Percentiles rank a stretch among this genome's conserved stretches.
phyloP scores from a whole-genome alignment of 2,797 vertebrate species.

The Danio kyathit region DNA sequence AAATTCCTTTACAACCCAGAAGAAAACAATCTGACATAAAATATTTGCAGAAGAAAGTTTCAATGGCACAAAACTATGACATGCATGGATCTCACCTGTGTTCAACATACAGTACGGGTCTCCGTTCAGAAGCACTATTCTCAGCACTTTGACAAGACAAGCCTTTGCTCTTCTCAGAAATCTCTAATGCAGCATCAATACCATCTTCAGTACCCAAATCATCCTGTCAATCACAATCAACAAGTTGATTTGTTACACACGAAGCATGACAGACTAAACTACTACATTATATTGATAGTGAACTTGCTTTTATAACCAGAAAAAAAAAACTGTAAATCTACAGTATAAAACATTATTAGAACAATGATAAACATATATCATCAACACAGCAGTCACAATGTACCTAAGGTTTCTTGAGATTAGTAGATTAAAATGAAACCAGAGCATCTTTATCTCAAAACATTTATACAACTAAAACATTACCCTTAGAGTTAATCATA shows the following conservation, averaged over 20 bases:
- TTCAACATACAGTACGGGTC: conserved; percentile 88
- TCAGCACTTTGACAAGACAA: conserved; percentile 76
- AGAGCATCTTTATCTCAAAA: too few species aligned
- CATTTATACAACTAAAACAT: too few species aligned
- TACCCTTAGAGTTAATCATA: too few species aligned
- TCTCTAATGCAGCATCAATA: conserved; percentile 88
- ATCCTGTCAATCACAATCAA: conserved; percentile 60
- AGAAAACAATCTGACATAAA: conserved; percentile 19
- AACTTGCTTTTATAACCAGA: too few species aligned
- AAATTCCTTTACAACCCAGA: conserved; percentile 83
- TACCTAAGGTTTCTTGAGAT: too few species aligned
- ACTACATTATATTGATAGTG: too few species aligned
- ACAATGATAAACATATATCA: too few species aligned
- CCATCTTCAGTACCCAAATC: conserved; percentile 79
- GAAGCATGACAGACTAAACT: not conserved
- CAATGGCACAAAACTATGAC: not conserved
- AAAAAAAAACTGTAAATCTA: too few species aligned
- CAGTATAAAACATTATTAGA: too few species aligned
- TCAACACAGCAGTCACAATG: too few species aligned
- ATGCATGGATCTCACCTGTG: conserved; percentile 83
- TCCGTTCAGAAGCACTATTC: conserved; percentile 72
- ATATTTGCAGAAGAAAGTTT: not conserved
- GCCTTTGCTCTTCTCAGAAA: conserved; percentile 81
- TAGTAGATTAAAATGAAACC: too few species aligned
- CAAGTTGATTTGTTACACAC: conserved; percentile 2